Base-by-base conservation (phyloP, 2,113 vertebrate species). In the Aptenodytes patagonicus region DNA sequence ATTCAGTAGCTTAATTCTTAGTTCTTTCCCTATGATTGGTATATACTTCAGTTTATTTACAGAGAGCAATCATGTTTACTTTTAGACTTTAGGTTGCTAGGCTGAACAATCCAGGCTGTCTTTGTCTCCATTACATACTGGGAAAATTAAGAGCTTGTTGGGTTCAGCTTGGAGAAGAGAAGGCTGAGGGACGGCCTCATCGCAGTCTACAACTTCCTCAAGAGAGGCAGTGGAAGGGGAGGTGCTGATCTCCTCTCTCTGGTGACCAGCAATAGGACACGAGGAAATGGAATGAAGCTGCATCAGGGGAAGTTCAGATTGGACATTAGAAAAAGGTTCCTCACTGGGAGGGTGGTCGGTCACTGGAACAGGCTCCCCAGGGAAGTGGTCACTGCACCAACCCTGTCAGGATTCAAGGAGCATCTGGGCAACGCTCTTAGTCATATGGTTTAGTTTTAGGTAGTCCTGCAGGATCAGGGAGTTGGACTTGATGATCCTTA, bases 191-290 rank as follows among this genome's bases (percentile, higher is more conserved):
- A 1, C 36, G 32, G 10, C 29, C 11, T 29, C 4, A 2, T 4
- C 0, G 5, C 32, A 76, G 42, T 8, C 42, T 71, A 16, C 32
- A 60, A 1, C 52, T 76, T 87, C 21, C 52, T 80, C 26, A 18
- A 6, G 17, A 25, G 2, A 9, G 13, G 12, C 14, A 49, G 65
- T 2, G 11, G 19, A 28, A 6, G 0, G 1, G 12, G 4, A 66
- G 40, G 13, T 79, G 42, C 34, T 58, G 52, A 22, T 75, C 36
- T 86, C 10, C 10, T 58, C 7, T 75, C 7, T 65, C 11, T 61
- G 40, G 6, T 60, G 24, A 52, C 2, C 65, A 58, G 28, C 0
- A 0, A 21, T 3, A 46, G 47, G 12, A 54, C 16, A 17, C 0
- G 3, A 26, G 0, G n/a, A 69, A 38, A 32, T 16, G 29, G 22